Conservation (phyloP, 2,797 vertebrate species). For the Holocentrus rufus region DNA sequence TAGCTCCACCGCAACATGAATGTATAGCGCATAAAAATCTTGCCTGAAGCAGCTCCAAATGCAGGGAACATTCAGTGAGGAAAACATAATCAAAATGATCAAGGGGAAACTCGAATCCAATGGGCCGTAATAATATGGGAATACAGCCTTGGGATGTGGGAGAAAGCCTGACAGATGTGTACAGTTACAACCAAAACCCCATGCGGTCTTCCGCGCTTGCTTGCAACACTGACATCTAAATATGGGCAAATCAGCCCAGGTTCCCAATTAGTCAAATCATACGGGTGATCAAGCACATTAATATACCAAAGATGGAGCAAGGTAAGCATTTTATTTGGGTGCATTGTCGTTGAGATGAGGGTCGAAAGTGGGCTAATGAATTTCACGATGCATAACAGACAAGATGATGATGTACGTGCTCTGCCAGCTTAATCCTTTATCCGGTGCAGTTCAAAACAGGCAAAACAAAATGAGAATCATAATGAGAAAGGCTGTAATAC, state of each 20-base stretch:
- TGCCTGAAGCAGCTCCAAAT: neutral
- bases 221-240: neutral
- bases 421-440: neutral
- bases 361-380: neutral
- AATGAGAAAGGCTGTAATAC: neutral
- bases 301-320: neutral
- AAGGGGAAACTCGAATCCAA: neutral
- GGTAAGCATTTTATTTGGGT: neutral
- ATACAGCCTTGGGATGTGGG: neutral
- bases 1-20: neutral
- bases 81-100: constrained; percentile 3
- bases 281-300: neutral
- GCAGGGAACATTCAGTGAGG: neutral
- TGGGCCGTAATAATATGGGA: neutral
- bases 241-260: neutral
- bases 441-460: neutral
- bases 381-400: constrained; percentile 1
- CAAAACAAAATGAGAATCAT: neutral
- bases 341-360: constrained; percentile 12
- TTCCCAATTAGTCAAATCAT: neutral
- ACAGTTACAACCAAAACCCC: constrained; percentile 8
- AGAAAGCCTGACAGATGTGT: constrained; percentile 2
- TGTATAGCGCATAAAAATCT: neutral
- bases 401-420: neutral
- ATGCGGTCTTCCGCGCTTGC: neutral